These are phyloP conservation scores for Gymnorhina tibicen DNA, from an alignment of 2,113 vertebrate species.

Conservation along the genomic window DNA sequence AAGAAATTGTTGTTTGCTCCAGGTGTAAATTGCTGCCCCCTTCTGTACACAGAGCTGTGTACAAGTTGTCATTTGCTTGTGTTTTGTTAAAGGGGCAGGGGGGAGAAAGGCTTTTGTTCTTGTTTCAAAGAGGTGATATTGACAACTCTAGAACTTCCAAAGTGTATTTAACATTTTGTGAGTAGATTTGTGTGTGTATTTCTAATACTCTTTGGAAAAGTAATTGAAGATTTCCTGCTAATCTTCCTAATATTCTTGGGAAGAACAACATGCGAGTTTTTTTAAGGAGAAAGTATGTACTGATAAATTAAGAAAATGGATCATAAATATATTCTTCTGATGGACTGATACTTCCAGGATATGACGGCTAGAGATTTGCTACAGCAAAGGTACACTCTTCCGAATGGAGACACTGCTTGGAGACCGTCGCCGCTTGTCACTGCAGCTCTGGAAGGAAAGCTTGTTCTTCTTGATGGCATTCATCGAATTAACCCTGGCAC, in stretches of 20 bases:
- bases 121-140: neutral
- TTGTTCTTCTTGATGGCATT: conserved; percentile 91
- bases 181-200: neutral
- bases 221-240: neutral
- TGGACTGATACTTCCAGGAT: conserved; percentile 74
- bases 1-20: neutral
- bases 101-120: neutral
- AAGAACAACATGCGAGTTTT: neutral
- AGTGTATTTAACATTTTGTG: neutral
- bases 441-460: conserved; percentile 89
- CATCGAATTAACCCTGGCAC: conserved; percentile 93
- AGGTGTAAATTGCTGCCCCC: conserved; percentile 23
- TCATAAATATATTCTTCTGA: neutral
- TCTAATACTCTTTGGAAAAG: neutral
- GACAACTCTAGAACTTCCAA: neutral
- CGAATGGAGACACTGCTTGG: conserved; percentile 96
- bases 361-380: conserved; percentile 94
- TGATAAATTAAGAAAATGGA: neutral
- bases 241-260: neutral
- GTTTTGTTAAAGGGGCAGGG: neutral
- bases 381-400: conserved; percentile 92
- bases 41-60: neutral
- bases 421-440: conserved; percentile 86
- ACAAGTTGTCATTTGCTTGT: neutral
- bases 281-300: neutral